Evolutionary conservation across 1,140 invertebrate species (phyloP).

Genomic region (Bombus waltoni): DNA sequence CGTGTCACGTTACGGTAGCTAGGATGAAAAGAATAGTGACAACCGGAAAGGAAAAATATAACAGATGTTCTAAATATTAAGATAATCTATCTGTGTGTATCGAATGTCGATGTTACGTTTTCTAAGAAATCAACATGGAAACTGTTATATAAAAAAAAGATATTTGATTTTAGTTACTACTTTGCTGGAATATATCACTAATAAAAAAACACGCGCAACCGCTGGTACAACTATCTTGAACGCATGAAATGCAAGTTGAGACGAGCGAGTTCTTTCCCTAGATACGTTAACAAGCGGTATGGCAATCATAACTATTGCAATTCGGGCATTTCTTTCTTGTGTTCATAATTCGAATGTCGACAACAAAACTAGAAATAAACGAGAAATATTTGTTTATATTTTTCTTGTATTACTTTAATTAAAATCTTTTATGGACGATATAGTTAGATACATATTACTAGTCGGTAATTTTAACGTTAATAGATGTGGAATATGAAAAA

Average conservation of each 20-base stretch:
- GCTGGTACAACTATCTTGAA: background rate
- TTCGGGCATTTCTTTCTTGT: background rate
- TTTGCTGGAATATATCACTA: too few relatives aligned
- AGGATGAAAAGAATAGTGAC: background rate
- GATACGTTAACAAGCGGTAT: background rate
- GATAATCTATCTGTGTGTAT: background rate
- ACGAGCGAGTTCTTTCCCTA: background rate
- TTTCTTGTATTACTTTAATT: too few relatives aligned
- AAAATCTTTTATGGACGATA: background rate
- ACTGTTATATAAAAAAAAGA: background rate
- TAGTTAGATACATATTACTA: background rate
- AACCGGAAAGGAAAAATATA: background rate
- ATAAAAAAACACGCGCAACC: background rate
- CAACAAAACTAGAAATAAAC: too few relatives aligned
- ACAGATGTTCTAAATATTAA: background rate
- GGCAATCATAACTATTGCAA: background rate
- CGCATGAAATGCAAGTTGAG: background rate
- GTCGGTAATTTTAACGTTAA: background rate
- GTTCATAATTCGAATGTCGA: background rate
- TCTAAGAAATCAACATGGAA: background rate
- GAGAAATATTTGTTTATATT: background rate
- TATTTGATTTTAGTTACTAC: background rate
- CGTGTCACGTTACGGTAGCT: background rate
- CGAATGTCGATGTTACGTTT: background rate
- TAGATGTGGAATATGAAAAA: background rate